These are phyloP conservation scores for Rhodinocichla rosea DNA, from an alignment of 2,113 vertebrate species.

Conservation along the genomic window DNA sequence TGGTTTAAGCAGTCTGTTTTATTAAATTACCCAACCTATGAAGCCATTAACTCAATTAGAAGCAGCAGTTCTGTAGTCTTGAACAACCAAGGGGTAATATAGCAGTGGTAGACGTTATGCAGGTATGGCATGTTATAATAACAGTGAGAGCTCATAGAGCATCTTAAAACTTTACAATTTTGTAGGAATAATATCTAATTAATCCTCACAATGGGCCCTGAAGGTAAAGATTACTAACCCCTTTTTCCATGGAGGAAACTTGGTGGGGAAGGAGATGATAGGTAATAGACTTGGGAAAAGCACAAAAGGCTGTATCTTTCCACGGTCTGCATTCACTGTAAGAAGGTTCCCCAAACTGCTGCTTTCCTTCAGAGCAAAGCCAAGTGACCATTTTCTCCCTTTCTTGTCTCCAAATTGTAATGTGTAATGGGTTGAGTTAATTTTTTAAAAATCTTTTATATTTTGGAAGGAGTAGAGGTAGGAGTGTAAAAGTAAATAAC, in stretches of 20 bases:
- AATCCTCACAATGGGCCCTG: neutral
- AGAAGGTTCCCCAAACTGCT: neutral
- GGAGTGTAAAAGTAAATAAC: neutral
- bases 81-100: conserved; percentile 42
- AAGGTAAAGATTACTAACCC: conserved; percentile 25
- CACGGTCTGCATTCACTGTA: neutral
- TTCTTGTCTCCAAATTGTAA: neutral
- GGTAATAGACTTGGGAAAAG: neutral
- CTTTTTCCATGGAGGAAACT: neutral
- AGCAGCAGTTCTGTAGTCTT: conserved; percentile 47
- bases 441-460: neutral
- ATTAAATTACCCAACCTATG: conserved; percentile 69
- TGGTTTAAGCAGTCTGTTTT: conserved; percentile 66
- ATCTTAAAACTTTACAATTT: conserved; percentile 32
- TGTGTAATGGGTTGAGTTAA: neutral
- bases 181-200: conserved; percentile 19
- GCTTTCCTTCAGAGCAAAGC: neutral
- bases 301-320: neutral
- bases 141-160: conserved; percentile 27
- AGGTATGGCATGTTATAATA: conserved; percentile 10
- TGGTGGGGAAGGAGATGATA: neutral
- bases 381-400: neutral
- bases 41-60: conserved; percentile 67
- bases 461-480: accelerated
- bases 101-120: neutral